Evolutionary conservation across 2,888 invertebrate genomes (phyloP), one percentile per base, ranked within the genome.

Genomic region (Yponomeuta evonymella): DNA sequence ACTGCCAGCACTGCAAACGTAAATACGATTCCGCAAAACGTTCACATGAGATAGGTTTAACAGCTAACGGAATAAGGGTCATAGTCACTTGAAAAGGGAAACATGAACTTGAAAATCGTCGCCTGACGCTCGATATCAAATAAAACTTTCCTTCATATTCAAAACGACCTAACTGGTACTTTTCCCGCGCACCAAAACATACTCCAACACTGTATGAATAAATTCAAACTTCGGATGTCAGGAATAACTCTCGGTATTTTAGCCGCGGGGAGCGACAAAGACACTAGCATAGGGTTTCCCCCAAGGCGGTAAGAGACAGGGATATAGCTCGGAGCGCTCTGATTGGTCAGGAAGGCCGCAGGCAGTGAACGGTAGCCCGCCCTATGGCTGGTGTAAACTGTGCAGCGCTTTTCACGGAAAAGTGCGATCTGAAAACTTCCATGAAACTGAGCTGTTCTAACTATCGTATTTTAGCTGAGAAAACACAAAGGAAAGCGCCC

Each of bases 321-420:
- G 78, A 89, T 86, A 92, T 92, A 87, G 92, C 92, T 92, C 86
- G 84, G 84, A 92, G 92, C 92, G 90, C 90, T 91, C 91, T 92
- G 92, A 93, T 93, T 92, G 93, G 93, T 92, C 91, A 92, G 91
- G 90, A 92, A 90, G 90, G 92, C 92, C 92, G 90, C 91, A 89
- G 92, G 92, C 92, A 85, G 90, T 90, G 90, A 90, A 91, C 92
- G 86, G 92, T 92, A 92, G 93, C 92, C 92, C 92, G 91, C 92
- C 93, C 92, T 92, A 90, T 90, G 91, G 90, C 91, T 91, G 90
- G 90, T 90, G 91, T 90, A 90, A 91, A 85, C 85, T 86, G 83
- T 82, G 80, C 85, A 86, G 87, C 75, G 79, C 81, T 77, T 78
- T 76, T 74, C 75, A 83, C 75, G 89, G 78, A 89, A 83, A 76